Percentiles rank a stretch among this genome's conserved stretches.
Conservation (phyloP, 2,797 vertebrate species). For the Fistularia commersonii region DNA sequence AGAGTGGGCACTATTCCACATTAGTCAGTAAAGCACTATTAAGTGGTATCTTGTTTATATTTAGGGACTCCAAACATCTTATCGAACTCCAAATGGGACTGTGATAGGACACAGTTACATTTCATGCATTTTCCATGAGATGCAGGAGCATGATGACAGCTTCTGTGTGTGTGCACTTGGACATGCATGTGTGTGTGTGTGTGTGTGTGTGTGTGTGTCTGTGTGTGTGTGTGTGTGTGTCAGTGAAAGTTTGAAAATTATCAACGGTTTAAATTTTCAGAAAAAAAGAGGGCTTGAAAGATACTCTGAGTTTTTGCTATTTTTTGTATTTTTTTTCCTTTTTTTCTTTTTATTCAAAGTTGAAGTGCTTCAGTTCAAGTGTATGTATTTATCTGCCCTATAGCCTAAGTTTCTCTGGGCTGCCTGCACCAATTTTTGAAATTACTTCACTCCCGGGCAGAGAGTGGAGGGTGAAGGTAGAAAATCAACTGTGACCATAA, state of each 20-base stretch:
- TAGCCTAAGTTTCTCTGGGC: slow-evolving; percentile 27
- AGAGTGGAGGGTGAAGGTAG: slow-evolving; percentile 31
- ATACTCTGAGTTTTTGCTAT: slow-evolving; percentile 9
- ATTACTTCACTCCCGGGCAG: slow-evolving; percentile 28
- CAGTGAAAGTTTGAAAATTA: background rate
- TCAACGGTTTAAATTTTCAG: slow-evolving; percentile 24
- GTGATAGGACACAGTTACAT: slow-evolving; percentile 47
- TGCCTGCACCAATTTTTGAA: slow-evolving; percentile 33
- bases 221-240: background rate
- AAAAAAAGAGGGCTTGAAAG: slow-evolving; percentile 27
- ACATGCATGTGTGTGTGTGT: too few relatives aligned
- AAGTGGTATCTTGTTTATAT: background rate
- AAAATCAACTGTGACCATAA: slow-evolving; percentile 28
- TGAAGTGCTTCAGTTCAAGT: slow-evolving; percentile 14
- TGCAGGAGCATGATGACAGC: slow-evolving; percentile 31
- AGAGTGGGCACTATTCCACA: background rate
- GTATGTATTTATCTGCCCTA: slow-evolving; percentile 30
- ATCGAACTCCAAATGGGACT: slow-evolving; percentile 31
- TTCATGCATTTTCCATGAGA: slow-evolving; percentile 53
- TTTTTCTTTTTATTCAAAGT: background rate
- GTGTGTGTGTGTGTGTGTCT: too few relatives aligned
- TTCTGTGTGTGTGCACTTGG: background rate
- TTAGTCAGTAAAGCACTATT: background rate
- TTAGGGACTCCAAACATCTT: slow-evolving; percentile 6
- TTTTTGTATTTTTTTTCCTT: slow-evolving; percentile 14